Evolutionary conservation across 2,888 invertebrate genomes (phyloP).

Genomic region (Lissonota sp.): DNA sequence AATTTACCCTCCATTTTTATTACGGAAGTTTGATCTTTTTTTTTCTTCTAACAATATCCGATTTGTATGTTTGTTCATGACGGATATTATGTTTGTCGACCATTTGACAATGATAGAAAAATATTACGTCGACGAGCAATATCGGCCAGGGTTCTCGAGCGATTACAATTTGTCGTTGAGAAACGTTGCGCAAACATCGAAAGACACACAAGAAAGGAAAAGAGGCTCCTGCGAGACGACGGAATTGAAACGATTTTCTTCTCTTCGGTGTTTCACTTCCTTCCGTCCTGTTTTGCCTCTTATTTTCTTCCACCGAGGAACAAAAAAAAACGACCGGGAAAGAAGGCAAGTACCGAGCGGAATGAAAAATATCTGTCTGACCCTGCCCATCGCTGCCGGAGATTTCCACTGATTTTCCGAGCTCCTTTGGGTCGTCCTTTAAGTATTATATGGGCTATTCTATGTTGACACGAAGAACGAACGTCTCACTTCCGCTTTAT

Average conservation of each 20-base stretch:
- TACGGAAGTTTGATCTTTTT: too few relatives aligned
- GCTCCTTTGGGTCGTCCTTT: background rate
- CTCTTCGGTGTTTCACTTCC: slow-evolving; percentile 14
- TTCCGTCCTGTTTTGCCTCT: slow-evolving; percentile 23
- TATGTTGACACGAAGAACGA: background rate
- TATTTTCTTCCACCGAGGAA: slow-evolving; percentile 28
- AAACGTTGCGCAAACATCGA: slow-evolving; percentile 47
- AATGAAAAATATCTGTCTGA: slow-evolving; percentile 35
- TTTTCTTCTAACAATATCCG: too few relatives aligned
- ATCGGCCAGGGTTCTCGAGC: background rate
- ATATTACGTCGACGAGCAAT: slow-evolving; percentile 31
- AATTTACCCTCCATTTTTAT: too few relatives aligned
- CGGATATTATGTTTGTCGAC: too few relatives aligned
- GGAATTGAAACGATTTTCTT: slow-evolving; percentile 57
- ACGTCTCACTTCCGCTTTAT: slow-evolving; percentile 4
- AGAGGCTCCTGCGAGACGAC: slow-evolving; percentile 31
- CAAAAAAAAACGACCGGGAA: slow-evolving; percentile 15
- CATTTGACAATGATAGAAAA: background rate
- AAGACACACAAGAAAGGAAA: slow-evolving; percentile 3
- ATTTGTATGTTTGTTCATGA: too few relatives aligned
- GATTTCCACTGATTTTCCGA: slow-evolving; percentile 30
- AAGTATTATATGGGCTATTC: too few relatives aligned
- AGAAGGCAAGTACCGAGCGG: background rate
- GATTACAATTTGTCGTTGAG: background rate
- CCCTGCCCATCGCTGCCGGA: slow-evolving; percentile 27